Base-by-base conservation (phyloP, 2,113 vertebrate genomes). In the Prolemur simus region DNA sequence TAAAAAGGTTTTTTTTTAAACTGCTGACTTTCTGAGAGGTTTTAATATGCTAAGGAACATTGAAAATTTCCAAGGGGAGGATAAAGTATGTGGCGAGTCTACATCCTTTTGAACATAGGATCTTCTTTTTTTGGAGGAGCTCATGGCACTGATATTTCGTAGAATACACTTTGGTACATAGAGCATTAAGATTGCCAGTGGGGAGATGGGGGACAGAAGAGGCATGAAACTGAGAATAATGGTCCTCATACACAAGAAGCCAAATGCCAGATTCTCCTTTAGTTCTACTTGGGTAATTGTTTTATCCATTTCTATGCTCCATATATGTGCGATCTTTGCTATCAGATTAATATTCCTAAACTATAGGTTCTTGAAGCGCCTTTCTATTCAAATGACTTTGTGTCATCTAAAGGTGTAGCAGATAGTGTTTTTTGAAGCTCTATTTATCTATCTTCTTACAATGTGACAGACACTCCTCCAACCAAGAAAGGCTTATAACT, bases 211-310 rank as follows among this genome's bases (percentile, higher is more conserved):
- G 5, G 23, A 11, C 45, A 54, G 80, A 76, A 80, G 73, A 85
- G 64, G 10, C 27, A 7, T 84, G 42, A 74, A 74, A 66, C 20
- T 81, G 45, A 58, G 29, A 96, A 52, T 54, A 60, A 45, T 63
- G 69, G 32, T 52, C 39, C 32, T 91, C n/a, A 20, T 47, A 85
- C 23, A 17, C 14, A 39, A 60, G 82, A 89, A 85, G 47, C 9
- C 42, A 97, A 69, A 63, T 81, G 56, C 20, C n/a, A 69, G 42
- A 42, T 91, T 96, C 63, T 93, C 4, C 20, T 42, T 69, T 92
- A 25, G 45, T 39, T 82, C 32, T 45, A 11, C 39, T 87, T 91
- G 42, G 37, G 7, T 87, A 27, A 87, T 95, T 91, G 4, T 87
- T 64, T 21, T 81, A 56, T 66, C 1, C 32, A 8, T 73, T 54